Evolutionary conservation across 2,888 invertebrate species (phyloP).

Genomic region (Apantesis nais): DNA sequence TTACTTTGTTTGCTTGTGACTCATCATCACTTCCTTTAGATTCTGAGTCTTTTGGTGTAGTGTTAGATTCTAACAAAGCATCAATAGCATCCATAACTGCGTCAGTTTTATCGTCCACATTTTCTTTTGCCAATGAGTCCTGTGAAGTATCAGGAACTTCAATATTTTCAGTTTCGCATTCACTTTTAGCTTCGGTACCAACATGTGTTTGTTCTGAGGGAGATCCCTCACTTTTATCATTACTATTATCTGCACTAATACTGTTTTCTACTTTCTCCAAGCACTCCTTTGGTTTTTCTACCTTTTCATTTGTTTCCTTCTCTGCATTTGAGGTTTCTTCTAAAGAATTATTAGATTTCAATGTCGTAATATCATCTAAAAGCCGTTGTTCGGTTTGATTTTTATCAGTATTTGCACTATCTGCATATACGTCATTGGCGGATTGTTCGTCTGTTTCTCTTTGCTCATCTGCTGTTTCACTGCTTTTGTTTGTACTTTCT

Average conservation of each 20-base stretch:
- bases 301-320: constrained; percentile 11
- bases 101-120: constrained; percentile 31
- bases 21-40: constrained; percentile 21
- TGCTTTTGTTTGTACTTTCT: neutral
- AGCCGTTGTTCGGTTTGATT: constrained; percentile 30
- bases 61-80: constrained; percentile 31
- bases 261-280: neutral
- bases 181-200: constrained; percentile 11
- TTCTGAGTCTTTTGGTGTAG: constrained; percentile 19
- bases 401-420: constrained; percentile 11
- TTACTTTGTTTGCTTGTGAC: constrained; percentile 15
- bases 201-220: constrained; percentile 2
- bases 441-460: neutral
- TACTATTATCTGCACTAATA: neutral
- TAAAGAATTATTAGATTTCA: constrained; percentile 22
- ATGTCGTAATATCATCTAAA: constrained; percentile 22
- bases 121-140: constrained; percentile 19
- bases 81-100: constrained; percentile 39
- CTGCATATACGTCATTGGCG: constrained; percentile 3
- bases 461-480: neutral
- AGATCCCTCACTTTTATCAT: constrained; percentile 6
- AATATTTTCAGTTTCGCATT: constrained; percentile 7
- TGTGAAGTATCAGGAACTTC: constrained; percentile 32
- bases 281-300: constrained; percentile 6
- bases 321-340: constrained; percentile 4